Evolutionary conservation across 2,113 vertebrate genomes (phyloP), one percentile per base, ranked within the genome.

Genomic region (Scomber colias): DNA sequence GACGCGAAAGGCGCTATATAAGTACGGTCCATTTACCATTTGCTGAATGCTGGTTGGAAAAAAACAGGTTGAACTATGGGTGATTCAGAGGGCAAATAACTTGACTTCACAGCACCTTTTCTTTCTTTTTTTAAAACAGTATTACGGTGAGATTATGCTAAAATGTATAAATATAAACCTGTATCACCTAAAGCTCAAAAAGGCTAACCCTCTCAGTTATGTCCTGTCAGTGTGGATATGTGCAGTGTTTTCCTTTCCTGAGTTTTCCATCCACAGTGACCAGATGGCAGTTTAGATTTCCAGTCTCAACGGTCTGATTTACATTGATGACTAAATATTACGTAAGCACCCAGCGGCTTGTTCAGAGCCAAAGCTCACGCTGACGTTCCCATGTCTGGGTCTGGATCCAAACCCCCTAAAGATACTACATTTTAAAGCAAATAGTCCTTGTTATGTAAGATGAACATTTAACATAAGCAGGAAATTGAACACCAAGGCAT

Each of bases 271-370:
- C 67, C 77, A 27, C 24, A 50, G 44, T 31, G 88, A 77, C 63
- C 90, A 83, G 75, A 88, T 65, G 79, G 64, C 76, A 11, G 59
- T 75, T 76, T 76, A 59, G 46, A 63, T 69, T 71, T 70, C 63
- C 44, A 5, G 69, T 78, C 55, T 10, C 31, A 57, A 2, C 50
- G 31, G 60, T 71, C 62, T 48, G 50, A 44, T 78, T 80, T 83
- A 59, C 61, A 76, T 75, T 9, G 63, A 79, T 81, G 84, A 61
- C 77, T 75, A 53, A 75, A 75, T 59, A 13, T 87, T 53, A 76
- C 11, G 65, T 62, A 71, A 88, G 73, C 51, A 1, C 21, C 67
- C 77, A 2, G 83, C 44, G 13, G 87, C 68, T 30, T n/a, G 31
- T 70, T 48, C 19, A 3, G 46, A 17, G 72, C 31, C 55, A 35